Conservation (phyloP, 2,888 invertebrate species). For the Quadroppia sp. region DNA sequence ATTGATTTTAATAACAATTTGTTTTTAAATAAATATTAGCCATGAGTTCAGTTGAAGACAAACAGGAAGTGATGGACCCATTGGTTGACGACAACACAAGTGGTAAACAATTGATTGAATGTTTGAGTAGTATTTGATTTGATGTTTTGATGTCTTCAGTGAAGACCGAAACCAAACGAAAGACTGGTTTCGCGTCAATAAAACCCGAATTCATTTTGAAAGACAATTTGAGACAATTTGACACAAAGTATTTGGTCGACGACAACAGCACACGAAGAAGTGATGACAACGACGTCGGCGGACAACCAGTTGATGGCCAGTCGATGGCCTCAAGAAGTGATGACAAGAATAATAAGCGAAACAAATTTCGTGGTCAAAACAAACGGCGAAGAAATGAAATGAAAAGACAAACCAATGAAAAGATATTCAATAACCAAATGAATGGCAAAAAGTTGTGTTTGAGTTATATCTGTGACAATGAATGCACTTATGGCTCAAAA, state of each 20-base stretch:
- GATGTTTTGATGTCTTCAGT: not conserved
- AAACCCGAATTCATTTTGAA: conserved; percentile 42
- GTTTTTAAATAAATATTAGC: too few species aligned
- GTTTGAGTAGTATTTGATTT: not conserved
- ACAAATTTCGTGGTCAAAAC: conserved; percentile 61
- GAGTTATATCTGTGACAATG: conserved; percentile 59
- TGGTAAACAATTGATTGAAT: not conserved
- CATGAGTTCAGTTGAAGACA: too few species aligned
- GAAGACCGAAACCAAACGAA: not conserved
- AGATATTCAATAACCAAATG: not conserved
- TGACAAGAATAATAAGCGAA: too few species aligned
- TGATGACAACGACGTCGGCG: conserved; percentile 46
- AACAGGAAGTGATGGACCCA: too few species aligned
- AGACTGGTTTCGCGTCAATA: conserved; percentile 42
- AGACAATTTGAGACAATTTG: not conserved
- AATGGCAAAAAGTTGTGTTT: conserved; percentile 60
- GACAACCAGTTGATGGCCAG: conserved; percentile 59
- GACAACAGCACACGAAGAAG: conserved; percentile 6
- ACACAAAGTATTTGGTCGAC: conserved; percentile 16
- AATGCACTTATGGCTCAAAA: conserved; percentile 60
- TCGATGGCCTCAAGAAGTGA: conserved; percentile 62
- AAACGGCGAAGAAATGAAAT: conserved; percentile 43
- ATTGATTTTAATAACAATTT: too few species aligned
- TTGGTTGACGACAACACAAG: too few species aligned
- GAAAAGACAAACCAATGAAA: conserved; percentile 4